Evolutionary conservation across 2,113 vertebrate species (phyloP).

Genomic region (Diadophis punctatus): DNA sequence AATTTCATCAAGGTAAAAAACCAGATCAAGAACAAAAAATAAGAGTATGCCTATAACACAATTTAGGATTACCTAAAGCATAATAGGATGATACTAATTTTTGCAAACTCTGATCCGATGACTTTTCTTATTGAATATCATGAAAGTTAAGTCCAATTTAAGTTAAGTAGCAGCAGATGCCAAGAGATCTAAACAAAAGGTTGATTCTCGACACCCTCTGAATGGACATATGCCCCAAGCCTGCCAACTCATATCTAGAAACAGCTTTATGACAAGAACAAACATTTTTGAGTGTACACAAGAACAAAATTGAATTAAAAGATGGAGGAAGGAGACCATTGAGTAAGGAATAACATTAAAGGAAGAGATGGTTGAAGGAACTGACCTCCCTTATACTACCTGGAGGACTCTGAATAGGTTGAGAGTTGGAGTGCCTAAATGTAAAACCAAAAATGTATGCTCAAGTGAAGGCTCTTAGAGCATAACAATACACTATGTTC

Average conservation of each 20-base stretch:
- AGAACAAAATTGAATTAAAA: not conserved
- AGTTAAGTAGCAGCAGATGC: not conserved
- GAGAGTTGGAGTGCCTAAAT: not conserved
- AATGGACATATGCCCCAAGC: not conserved
- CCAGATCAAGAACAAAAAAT: not conserved
- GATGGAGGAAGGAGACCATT: not conserved
- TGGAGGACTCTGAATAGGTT: not conserved
- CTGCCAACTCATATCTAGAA: not conserved
- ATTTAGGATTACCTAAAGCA: not conserved
- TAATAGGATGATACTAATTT: not conserved
- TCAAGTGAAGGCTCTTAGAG: not conserved
- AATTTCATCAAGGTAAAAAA: conserved; percentile 3
- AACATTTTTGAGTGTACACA: not conserved
- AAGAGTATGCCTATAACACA: not conserved
- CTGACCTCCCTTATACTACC: not conserved
- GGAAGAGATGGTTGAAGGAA: not conserved
- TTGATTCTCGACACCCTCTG: not conserved
- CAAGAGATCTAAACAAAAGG: not conserved
- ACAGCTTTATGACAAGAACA: not conserved
- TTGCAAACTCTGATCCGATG: not conserved
- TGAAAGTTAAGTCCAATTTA: not conserved
- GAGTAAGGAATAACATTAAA: not conserved
- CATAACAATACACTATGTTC: too few relatives aligned
- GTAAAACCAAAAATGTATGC: not conserved
- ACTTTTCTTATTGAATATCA: not conserved